Percentiles rank a stretch among this genome's conserved stretches.
Evolutionary conservation across 2,797 vertebrate species (phyloP).

Genomic region (Octomys mimax): DNA sequence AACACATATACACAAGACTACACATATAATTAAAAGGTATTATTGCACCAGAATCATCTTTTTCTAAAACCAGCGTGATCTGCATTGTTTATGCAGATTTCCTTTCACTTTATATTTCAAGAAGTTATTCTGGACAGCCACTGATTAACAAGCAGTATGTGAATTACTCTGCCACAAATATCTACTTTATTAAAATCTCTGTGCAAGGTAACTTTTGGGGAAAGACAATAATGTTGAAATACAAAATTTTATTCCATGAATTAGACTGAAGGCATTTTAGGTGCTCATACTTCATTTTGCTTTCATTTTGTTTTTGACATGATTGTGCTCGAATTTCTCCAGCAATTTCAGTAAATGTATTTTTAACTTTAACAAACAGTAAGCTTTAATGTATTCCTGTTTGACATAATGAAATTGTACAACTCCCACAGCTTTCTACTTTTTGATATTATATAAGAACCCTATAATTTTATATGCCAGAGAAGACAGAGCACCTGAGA

Average conservation of each 20-base stretch:
- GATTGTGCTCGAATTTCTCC: constrained; percentile 79
- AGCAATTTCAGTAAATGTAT: constrained; percentile 77
- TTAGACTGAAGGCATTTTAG: constrained; percentile 72
- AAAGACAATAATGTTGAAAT: constrained; percentile 50
- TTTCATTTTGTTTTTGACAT: constrained; percentile 78
- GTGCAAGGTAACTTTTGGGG: constrained; percentile 25
- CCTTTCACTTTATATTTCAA: constrained; percentile 37
- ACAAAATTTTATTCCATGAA: constrained; percentile 65
- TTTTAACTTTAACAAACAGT: constrained; percentile 83
- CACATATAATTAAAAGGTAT: constrained; percentile 26
- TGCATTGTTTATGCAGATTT: background rate
- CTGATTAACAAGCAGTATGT: background rate
- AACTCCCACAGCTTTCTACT: constrained; percentile 81
- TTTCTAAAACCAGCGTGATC: constrained; percentile 26
- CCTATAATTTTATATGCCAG: constrained; percentile 84
- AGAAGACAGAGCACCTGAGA: constrained; percentile 84
- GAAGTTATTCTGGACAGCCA: background rate
- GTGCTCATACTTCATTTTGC: constrained; percentile 70
- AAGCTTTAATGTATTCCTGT: constrained; percentile 83
- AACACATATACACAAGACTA: background rate
- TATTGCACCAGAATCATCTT: background rate
- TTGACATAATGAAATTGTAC: constrained; percentile 83
- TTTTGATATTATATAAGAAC: constrained; percentile 84
- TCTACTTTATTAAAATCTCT: constrained; percentile 62
- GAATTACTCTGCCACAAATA: background rate